Evolutionary conservation across 1,140 invertebrate species (phyloP).

Genomic region (Dreissena polymorpha): DNA sequence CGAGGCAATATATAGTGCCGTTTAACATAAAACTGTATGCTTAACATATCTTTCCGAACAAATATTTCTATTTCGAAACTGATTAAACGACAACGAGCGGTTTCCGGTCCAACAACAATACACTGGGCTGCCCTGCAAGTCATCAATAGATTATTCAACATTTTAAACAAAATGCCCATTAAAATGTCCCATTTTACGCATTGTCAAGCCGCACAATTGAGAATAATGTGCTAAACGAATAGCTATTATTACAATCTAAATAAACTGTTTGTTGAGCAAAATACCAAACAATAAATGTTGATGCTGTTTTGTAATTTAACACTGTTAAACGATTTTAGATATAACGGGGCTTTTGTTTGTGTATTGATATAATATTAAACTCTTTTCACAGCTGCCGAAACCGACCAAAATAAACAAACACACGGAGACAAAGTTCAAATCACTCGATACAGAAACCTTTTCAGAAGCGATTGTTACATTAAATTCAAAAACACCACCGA

Average conservation of each 20-base stretch:
- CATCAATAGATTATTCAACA: constrained; percentile 3
- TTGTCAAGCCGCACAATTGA: constrained; percentile 32
- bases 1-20: no score
- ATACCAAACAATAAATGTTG: constrained; percentile 33
- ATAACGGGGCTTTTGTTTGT: constrained; percentile 33
- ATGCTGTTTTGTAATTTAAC: constrained; percentile 55
- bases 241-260: constrained; percentile 50
- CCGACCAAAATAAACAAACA: constrained; percentile 42
- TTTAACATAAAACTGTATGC: no score
- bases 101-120: no score
- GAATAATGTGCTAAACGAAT: constrained; percentile 53
- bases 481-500: constrained; percentile 17
- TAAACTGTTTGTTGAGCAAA: constrained; percentile 57
- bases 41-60: no score
- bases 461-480: constrained; percentile 32
- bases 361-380: constrained; percentile 36
- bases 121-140: not conserved
- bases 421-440: not conserved
- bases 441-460: constrained; percentile 2
- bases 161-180: constrained; percentile 42
- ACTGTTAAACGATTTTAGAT: constrained; percentile 52
- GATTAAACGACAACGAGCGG: no score
- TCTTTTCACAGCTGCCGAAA: constrained; percentile 50
- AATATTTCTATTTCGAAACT: no score
- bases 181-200: constrained; percentile 46